These are phyloP conservation scores for Acipenser oxyrinchus DNA, from an alignment of 2,797 vertebrate genomes.

Conservation along the genomic window DNA sequence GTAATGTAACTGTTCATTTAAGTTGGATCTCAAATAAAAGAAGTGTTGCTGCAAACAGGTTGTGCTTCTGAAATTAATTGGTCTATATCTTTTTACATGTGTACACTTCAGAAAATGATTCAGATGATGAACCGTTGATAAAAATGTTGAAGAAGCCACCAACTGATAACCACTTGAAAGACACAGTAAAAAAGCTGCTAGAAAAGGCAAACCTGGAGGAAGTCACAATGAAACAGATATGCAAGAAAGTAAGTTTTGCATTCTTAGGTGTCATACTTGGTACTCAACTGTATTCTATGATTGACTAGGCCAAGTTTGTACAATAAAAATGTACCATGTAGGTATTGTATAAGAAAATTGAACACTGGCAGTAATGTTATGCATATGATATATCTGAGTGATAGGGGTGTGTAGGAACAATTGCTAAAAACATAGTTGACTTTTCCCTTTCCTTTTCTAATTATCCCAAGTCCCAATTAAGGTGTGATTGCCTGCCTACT, in stretches of 20 bases:
- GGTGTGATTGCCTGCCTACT: no score
- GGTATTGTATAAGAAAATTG: no score
- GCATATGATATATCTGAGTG: no score
- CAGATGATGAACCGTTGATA: constrained; percentile 70
- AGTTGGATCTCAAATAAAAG: not conserved
- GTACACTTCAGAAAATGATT: constrained; percentile 55
- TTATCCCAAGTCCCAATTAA: no score
- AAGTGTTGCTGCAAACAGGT: not conserved
- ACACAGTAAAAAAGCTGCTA: constrained; percentile 63
- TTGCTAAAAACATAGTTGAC: no score
- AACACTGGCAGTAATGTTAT: no score
- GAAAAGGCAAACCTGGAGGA: constrained; percentile 66
- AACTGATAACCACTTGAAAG: constrained; percentile 66
- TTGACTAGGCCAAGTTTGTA: no score
- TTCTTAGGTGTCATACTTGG: not conserved
- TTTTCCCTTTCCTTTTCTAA: no score
- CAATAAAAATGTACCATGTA: no score
- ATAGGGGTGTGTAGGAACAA: no score
- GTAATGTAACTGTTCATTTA: constrained; percentile 30
- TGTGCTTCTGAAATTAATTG: not conserved
- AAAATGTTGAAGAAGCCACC: constrained; percentile 70
- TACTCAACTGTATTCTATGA: no score
- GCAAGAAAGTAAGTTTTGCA: constrained; percentile 55
- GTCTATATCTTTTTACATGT: not conserved
- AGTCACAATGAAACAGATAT: constrained; percentile 74